phyloP scores from a whole-genome alignment of 2,888 invertebrate species.

The Sisyra terminalis region DNA sequence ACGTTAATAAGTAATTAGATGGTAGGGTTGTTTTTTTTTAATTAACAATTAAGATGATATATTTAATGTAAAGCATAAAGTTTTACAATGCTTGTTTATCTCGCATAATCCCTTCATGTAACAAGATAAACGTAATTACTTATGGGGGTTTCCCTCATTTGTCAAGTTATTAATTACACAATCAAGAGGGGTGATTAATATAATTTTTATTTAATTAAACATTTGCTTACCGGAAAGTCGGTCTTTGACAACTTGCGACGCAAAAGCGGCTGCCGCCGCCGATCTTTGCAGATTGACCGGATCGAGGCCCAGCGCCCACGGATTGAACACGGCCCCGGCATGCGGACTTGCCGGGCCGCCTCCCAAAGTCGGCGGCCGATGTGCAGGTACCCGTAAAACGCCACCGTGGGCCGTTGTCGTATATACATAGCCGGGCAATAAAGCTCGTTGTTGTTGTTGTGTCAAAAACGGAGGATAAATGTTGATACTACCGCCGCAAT shows the following conservation, averaged over 20 bases:
- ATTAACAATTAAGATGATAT: too few species aligned
- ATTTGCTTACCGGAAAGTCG: conserved; percentile 55
- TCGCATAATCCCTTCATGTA: too few species aligned
- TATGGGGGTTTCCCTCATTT: too few species aligned
- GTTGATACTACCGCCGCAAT: conserved; percentile 15
- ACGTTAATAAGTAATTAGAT: too few species aligned
- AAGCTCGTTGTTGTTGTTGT: conserved; percentile 18
- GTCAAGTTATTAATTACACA: neutral
- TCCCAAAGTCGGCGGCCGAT: conserved; percentile 50
- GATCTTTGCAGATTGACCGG: conserved; percentile 46
- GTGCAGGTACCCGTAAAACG: conserved; percentile 69
- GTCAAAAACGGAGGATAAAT: conserved; percentile 7
- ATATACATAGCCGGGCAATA: conserved; percentile 24
- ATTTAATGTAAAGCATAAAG: too few species aligned
- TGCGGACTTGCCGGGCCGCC: conserved; percentile 33
- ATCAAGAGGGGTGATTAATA: neutral
- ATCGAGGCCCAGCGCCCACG: conserved; percentile 33
- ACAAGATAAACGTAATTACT: too few species aligned
- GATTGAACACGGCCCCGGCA: conserved; percentile 26
- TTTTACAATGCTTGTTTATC: too few species aligned
- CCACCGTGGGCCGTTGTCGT: conserved; percentile 45
- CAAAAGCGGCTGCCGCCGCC: conserved; percentile 55
- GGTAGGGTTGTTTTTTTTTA: too few species aligned
- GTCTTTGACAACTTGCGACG: conserved; percentile 69
- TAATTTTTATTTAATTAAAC: neutral